Evolutionary conservation across 1,140 invertebrate species (phyloP).

Genomic region (Drosophila nigromelanica): DNA sequence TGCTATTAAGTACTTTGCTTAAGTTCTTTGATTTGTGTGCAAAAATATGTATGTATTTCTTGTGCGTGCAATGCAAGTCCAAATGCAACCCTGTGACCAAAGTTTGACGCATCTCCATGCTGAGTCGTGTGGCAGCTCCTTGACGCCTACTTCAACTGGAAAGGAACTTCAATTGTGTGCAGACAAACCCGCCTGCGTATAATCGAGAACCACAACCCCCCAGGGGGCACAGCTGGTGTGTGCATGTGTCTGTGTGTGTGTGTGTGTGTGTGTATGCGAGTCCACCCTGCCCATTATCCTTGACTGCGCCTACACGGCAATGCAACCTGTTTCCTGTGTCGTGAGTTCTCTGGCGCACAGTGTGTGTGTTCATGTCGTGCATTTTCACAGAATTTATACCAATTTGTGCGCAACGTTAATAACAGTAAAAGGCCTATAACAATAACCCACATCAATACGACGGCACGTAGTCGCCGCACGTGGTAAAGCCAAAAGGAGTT

Average conservation of each 20-base stretch:
- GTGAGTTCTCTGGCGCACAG: neutral
- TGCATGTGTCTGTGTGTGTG: too few relatives aligned
- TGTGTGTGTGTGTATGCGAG: constrained; percentile 1
- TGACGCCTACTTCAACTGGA: constrained; percentile 29
- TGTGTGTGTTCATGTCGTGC: constrained; percentile 38
- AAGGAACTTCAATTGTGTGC: constrained; percentile 33
- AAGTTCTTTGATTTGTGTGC: neutral
- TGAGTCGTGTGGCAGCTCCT: constrained; percentile 16
- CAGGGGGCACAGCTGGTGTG: constrained; percentile 16
- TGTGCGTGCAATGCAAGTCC: neutral
- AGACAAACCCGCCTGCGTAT: constrained; percentile 23
- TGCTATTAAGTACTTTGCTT: neutral
- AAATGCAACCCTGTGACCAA: constrained; percentile 35
- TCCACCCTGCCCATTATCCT: constrained; percentile 43
- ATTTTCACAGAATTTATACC: constrained; percentile 77
- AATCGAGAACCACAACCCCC: constrained; percentile 40
- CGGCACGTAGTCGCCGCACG: constrained; percentile 72
- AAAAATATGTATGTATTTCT: constrained; percentile 1
- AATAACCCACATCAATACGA: constrained; percentile 79
- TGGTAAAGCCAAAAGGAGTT: constrained; percentile 53
- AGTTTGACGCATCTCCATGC: constrained; percentile 39
- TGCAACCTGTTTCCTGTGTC: constrained; percentile 46
- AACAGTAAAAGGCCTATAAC: constrained; percentile 74
- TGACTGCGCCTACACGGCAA: constrained; percentile 27
- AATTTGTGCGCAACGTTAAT: constrained; percentile 77